Evolutionary conservation across 2,797 vertebrate species (phyloP), one percentile per base, ranked within the genome.

Genomic region (Tapirus indicus): DNA sequence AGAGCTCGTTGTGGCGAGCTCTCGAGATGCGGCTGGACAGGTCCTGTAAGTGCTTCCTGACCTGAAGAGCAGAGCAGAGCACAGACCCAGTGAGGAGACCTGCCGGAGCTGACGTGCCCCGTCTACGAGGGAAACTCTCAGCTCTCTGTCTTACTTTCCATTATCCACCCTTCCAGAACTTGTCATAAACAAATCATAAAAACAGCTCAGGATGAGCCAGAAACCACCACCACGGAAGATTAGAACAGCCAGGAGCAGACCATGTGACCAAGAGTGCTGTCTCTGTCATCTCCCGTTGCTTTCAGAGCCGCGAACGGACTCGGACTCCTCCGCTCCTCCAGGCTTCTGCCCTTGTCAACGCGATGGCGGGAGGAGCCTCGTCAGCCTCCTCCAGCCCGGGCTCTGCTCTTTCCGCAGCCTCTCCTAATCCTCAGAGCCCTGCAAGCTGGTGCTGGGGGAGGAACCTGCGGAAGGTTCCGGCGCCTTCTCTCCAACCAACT

Each of bases 21-120:
- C 98, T 98, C 5, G 99, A 99, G 92, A 99, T 99, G 98, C 99
- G 99, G 98, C 99, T 99, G 77, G 99, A 99, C 97, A 99, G 98
- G 89, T 99, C 99, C 98, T 99, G 99, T 94, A 99, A 97, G 64
- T 99, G 99, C 97, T 99, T 99, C 99, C 99, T 99, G 98, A 99
- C 99, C 99, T 99, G 98, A 7, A 17, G 58, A 6, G n/a, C 7
- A 20, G 3, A 5, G 14, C 38, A 14, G 12, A 10, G 38, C 0
- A 23, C 52, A 12, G 1, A 27, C 7, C n/a, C 29, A 9, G 2
- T 35, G n/a, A 16, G 7, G 4, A 60, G 8, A 18, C 2, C n/a
- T 2, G 29, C 18, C 0, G 0, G 4, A 0, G 1, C 10, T 0
- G 16, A 75, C 4, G n/a, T 2, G 0, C 35, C 0, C 2, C 2